phyloP scores from a whole-genome alignment of 2,113 vertebrate genomes.

The Chiloscyllium plagiosum region DNA sequence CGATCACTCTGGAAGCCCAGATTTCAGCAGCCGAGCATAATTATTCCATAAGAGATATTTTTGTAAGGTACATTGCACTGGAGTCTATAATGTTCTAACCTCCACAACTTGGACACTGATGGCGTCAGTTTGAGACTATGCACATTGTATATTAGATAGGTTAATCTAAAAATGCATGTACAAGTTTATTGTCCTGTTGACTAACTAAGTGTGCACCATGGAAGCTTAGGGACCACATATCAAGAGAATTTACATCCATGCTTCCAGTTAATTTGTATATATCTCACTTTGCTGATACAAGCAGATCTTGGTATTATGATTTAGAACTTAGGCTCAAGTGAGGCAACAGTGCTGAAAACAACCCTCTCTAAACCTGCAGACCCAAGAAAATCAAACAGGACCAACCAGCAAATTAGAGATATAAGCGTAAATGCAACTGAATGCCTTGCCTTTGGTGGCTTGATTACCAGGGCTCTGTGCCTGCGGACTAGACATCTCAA shows the following conservation, averaged over 20 bases:
- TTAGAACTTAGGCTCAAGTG: background rate
- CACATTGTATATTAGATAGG: background rate
- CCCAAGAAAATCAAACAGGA: slow-evolving; percentile 11
- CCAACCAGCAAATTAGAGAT: slow-evolving; percentile 9
- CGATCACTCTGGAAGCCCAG: background rate
- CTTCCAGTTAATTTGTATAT: slow-evolving; percentile 2
- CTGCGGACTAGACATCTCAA: background rate
- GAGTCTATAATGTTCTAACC: background rate
- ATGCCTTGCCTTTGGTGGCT: background rate
- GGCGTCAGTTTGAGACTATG: background rate
- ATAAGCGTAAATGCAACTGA: background rate
- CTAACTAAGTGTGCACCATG: background rate
- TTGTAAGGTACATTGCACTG: background rate
- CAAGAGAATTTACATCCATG: slow-evolving; percentile 5
- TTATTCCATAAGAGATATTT: background rate
- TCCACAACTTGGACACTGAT: background rate
- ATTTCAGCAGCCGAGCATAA: background rate
- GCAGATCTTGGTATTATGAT: background rate
- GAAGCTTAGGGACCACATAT: background rate
- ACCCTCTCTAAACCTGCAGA: background rate
- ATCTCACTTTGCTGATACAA: slow-evolving; percentile 15
- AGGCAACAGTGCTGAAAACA: background rate
- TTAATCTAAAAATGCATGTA: background rate
- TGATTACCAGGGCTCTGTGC: background rate
- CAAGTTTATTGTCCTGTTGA: slow-evolving; percentile 15